Conservation (phyloP, 2,888 invertebrate genomes). For the Ptychoptera albimana region DNA sequence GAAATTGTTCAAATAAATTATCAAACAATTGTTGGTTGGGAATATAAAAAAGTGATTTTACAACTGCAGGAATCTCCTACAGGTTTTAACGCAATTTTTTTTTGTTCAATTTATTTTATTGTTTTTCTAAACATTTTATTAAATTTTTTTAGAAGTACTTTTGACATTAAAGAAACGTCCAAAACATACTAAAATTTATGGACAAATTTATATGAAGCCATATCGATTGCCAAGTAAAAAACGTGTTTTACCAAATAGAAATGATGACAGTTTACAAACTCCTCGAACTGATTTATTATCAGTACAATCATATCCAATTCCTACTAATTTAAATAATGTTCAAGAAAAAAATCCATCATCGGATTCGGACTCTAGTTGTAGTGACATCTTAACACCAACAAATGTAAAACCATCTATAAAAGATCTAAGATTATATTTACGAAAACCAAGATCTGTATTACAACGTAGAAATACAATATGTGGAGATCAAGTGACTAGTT, state of each 20-base stretch:
- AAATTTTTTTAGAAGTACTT: constrained; percentile 40
- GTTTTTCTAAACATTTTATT: too few species aligned
- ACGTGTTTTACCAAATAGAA: constrained; percentile 43
- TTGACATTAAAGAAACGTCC: constrained; percentile 72
- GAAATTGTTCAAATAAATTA: constrained; percentile 84
- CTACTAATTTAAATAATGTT: constrained; percentile 32
- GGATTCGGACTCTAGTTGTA: constrained; percentile 36
- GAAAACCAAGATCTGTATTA: constrained; percentile 56
- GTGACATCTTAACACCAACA: constrained; percentile 38
- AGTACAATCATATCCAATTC: constrained; percentile 42
- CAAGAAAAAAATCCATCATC: constrained; percentile 17
- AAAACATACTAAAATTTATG: constrained; percentile 62
- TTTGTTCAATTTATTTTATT: too few species aligned
- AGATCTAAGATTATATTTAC: constrained; percentile 45
- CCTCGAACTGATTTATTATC: constrained; percentile 45
- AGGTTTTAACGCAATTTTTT: too few species aligned
- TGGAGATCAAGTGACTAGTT: constrained; percentile 50
- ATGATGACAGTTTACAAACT: constrained; percentile 53
- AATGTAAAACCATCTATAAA: constrained; percentile 20
- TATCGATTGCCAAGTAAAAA: constrained; percentile 58
- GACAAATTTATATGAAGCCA: constrained; percentile 48
- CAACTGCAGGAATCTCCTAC: constrained; percentile 59
- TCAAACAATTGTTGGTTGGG: constrained; percentile 67
- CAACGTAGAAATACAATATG: constrained; percentile 79
- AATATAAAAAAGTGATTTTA: constrained; percentile 56